These are phyloP conservation scores for Miopithecus talapoin DNA, from an alignment of 2,797 vertebrate genomes.

Conservation along the genomic window DNA sequence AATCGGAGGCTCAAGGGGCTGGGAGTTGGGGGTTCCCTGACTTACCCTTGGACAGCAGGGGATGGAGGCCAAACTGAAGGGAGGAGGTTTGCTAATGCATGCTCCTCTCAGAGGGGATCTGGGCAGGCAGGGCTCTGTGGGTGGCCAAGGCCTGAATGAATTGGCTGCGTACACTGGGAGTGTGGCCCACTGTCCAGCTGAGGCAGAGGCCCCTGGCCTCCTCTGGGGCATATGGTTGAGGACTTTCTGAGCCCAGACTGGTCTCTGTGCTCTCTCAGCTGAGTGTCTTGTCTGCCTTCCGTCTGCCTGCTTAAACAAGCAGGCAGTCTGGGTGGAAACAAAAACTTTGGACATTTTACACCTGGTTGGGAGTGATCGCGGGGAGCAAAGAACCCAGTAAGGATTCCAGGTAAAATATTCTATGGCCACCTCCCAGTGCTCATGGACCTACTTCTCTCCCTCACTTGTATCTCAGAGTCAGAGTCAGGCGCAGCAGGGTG, in stretches of 20 bases:
- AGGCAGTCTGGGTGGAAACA: not conserved
- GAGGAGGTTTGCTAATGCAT: not conserved
- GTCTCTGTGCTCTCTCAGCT: not conserved
- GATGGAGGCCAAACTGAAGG: not conserved
- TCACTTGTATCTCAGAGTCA: not conserved
- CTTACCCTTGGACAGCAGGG: not conserved
- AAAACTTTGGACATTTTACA: not conserved
- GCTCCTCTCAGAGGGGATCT: not conserved
- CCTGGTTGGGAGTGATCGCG: not conserved
- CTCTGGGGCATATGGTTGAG: not conserved
- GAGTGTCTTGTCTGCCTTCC: not conserved
- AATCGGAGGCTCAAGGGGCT: not conserved
- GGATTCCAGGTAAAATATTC: not conserved
- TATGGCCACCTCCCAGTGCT: not conserved
- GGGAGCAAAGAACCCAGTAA: not conserved
- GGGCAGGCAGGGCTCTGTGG: not conserved
- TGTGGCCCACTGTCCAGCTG: not conserved
- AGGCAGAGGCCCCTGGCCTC: not conserved
- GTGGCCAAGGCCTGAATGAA: not conserved
- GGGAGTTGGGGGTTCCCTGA: not conserved
- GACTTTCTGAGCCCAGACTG: not conserved
- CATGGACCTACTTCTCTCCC: not conserved
- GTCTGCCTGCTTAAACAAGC: not conserved
- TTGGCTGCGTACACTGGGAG: not conserved
- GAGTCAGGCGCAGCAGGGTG: not conserved